These are phyloP conservation scores for Noturus placidus DNA, from an alignment of 2,113 vertebrate genomes.

Conservation along the genomic window DNA sequence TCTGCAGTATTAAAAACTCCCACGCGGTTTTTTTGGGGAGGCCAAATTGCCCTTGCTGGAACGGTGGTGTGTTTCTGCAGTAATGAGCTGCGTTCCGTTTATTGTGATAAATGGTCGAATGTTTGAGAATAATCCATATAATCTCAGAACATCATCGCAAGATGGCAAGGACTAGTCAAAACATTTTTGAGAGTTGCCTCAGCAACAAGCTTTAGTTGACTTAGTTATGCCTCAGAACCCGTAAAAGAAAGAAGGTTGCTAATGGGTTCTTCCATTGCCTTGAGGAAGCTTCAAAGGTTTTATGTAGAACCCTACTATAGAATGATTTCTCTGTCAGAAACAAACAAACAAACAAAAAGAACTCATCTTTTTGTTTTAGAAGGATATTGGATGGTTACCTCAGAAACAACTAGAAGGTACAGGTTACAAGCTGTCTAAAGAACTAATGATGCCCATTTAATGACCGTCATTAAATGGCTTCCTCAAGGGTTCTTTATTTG, in stretches of 20 bases:
- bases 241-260: background rate
- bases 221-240: background rate
- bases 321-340: background rate
- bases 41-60: constrained; percentile 68
- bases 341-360: background rate
- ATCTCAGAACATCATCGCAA: constrained; percentile 37
- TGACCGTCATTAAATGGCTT: no score
- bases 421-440: background rate
- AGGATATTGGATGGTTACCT: background rate
- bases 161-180: background rate
- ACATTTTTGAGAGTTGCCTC: background rate
- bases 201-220: background rate
- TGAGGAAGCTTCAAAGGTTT: background rate
- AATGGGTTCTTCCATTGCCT: background rate
- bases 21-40: constrained; percentile 67
- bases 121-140: constrained; percentile 53
- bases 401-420: background rate
- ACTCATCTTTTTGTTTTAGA: background rate
- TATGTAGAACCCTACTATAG: background rate
- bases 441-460: background rate
- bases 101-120: constrained; percentile 65
- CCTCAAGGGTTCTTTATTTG: background rate
- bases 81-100: constrained; percentile 69
- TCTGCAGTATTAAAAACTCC: constrained; percentile 78
- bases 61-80: constrained; percentile 54